Evolutionary conservation across 2,113 vertebrate species (phyloP).

Genomic region (Corapipo altera): DNA sequence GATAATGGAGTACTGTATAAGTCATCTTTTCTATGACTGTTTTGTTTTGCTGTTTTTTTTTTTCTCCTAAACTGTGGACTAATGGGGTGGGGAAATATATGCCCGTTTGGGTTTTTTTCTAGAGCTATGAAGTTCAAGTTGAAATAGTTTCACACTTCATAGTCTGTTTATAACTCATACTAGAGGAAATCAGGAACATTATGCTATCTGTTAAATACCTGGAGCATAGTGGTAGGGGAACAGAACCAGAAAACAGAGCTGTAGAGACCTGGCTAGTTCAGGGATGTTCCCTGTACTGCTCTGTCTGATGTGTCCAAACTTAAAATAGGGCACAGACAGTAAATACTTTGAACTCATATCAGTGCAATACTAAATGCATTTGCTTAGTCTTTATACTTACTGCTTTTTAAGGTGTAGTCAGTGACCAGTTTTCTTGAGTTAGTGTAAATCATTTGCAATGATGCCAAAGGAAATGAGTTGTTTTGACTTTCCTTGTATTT

Average conservation of each 20-base stretch:
- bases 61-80: slow-evolving; percentile 29
- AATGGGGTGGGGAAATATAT: neutral
- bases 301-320: neutral
- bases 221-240: slow-evolving; percentile 6
- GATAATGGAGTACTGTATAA: slow-evolving; percentile 46
- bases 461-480: slow-evolving; percentile 80
- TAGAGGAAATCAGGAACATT: slow-evolving; percentile 64
- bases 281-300: neutral
- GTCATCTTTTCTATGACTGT: slow-evolving; percentile 22
- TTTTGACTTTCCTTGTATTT: slow-evolving; percentile 59
- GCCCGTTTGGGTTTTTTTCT: neutral
- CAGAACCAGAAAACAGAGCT: neutral
- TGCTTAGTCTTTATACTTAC: slow-evolving; percentile 35
- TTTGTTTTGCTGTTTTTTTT: neutral
- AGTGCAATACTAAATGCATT: slow-evolving; percentile 64
- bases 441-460: slow-evolving; percentile 68
- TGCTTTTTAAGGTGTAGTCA: slow-evolving; percentile 60
- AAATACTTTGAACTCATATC: slow-evolving; percentile 54
- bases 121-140: neutral
- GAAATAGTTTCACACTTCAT: neutral
- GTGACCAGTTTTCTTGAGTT: slow-evolving; percentile 45
- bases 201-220: slow-evolving; percentile 53
- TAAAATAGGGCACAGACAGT: slow-evolving; percentile 17
- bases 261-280: neutral
- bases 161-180: slow-evolving; percentile 1